Evolutionary conservation across 2,113 vertebrate species (phyloP), one percentile per base, ranked within the genome.

Genomic region (Forbesichthys papilliferus): DNA sequence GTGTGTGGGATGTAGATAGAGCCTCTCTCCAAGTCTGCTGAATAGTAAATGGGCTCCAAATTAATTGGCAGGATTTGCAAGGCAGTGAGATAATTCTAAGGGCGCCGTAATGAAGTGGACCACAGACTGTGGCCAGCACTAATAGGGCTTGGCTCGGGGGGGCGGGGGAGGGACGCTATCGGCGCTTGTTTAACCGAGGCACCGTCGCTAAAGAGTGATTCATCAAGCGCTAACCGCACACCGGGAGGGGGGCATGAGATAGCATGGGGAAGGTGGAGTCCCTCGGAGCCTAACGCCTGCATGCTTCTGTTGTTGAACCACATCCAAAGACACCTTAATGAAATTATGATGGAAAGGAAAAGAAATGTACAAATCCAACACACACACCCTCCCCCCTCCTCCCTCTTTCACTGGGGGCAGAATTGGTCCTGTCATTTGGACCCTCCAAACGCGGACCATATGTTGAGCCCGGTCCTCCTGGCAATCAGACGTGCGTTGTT

Each of bases 391-490:
- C 78, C 68, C 33, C 14, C n/a, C 47, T 60, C 18, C 46, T 27
- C 11, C 16, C 10, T 75, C 84, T 71, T 47, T 52, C 73, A 78
- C 87, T 84, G 67, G 68, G 85, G 78, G 86, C 84, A 86, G 84
- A 86, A 86, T 82, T 81, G 87, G 78, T 92, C 83, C 78, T 87
- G 89, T 91, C 91, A 89, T 87, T 91, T 81, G 86, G 86, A 74
- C 76, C 87, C 85, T 87, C 79, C 84, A 92, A 94, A 93, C 90
- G 85, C 77, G 53, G 90, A 91, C 89, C 92, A 93, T 92, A 92
- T 94, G 92, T 91, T 13, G 92, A 86, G 83, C 83, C 88, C 85
- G 88, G 87, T 53, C 67, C 90, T 42, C 20, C 56, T 92, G 91
- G 91, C 90, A 93, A 92, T 90, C 90, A 91, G 89, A 90, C 85